phyloP scores from a whole-genome alignment of 2,113 vertebrate species.

The Burhinus bistriatus region DNA sequence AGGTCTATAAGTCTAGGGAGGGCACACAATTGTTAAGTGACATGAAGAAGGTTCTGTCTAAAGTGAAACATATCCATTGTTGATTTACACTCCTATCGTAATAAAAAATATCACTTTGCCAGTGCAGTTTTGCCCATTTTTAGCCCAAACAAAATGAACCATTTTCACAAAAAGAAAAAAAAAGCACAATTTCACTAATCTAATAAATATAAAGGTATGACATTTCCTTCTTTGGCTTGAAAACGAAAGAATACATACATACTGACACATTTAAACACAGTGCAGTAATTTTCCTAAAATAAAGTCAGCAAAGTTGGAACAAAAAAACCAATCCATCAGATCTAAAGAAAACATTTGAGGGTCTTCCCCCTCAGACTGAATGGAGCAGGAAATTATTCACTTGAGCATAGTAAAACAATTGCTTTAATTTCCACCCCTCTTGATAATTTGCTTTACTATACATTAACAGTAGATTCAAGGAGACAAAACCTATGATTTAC shows the following conservation, averaged over 20 bases:
- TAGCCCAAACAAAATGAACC: neutral
- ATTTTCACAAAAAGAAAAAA: neutral
- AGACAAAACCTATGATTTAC: neutral
- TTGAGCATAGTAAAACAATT: neutral
- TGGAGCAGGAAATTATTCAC: neutral
- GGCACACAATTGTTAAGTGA: neutral
- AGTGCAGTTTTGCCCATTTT: constrained; percentile 50
- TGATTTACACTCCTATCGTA: neutral
- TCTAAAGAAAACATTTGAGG: neutral
- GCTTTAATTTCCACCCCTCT: neutral
- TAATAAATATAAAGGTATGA: neutral
- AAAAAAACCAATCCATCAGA: neutral
- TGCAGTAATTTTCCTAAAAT: neutral
- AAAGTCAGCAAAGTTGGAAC: neutral
- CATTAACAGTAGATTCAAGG: neutral
- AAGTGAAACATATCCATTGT: neutral
- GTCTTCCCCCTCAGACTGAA: neutral
- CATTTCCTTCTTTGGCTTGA: neutral
- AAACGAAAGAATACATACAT: neutral
- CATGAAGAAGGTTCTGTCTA: neutral
- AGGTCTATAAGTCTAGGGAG: neutral
- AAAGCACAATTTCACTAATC: neutral
- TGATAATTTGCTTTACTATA: neutral
- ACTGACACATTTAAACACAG: neutral
- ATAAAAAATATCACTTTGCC: constrained; percentile 33